phyloP scores from a whole-genome alignment of 1,140 invertebrate genomes.

The Hetaerina americana region DNA sequence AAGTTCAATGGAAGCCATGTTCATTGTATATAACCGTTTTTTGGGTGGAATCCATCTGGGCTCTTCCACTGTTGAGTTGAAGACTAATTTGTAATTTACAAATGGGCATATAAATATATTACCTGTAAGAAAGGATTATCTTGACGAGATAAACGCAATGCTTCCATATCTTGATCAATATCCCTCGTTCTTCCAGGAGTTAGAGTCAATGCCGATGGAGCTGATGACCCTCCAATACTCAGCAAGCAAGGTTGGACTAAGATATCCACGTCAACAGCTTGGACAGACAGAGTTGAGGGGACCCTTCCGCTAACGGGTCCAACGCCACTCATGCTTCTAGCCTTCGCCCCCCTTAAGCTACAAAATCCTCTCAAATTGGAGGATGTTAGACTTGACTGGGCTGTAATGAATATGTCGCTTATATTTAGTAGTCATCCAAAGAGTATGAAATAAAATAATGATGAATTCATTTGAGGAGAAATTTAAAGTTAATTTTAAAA shows the following conservation, averaged over 20 bases:
- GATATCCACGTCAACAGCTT: neutral
- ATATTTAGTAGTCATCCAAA: neutral
- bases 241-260: neutral
- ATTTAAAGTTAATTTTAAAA: neutral
- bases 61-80: neutral
- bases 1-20: too few species aligned
- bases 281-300: neutral
- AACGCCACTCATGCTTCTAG: neutral
- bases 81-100: too few species aligned
- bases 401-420: too few species aligned
- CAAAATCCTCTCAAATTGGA: neutral
- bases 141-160: constrained; percentile 58
- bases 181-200: constrained; percentile 60
- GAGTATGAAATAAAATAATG: neutral
- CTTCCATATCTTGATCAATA: constrained; percentile 72
- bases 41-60: too few species aligned
- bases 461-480: neutral
- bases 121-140: constrained; percentile 73
- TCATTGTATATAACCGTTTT: too few species aligned
- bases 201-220: constrained; percentile 43
- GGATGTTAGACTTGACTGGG: neutral
- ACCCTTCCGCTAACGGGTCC: neutral
- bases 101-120: too few species aligned
- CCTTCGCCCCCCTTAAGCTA: neutral
- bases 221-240: neutral